Base-by-base conservation (phyloP, 2,888 invertebrate genomes). In the Synanthedon tipuliformis region DNA sequence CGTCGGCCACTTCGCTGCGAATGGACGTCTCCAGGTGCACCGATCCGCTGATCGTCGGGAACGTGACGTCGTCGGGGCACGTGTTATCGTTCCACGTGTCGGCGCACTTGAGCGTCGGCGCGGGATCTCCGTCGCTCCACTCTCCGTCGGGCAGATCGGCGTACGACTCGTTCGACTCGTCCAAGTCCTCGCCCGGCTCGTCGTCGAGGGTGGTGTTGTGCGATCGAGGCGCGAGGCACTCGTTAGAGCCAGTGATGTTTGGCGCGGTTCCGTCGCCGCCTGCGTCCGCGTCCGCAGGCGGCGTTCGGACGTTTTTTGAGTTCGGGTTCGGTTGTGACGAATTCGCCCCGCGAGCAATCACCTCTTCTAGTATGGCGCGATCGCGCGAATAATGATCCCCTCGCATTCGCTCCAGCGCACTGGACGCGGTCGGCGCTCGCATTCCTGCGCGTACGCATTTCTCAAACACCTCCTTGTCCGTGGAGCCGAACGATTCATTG, bases 21-120 rank as follows among this genome's bases (percentile, higher is more conserved):
- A 93, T 89, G 0, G 94, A 93, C 0, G 90, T 89, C 2, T 92
- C 89, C 64, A 92, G 83, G 1, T 94, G 94, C 0, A 91, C 91
- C 41, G 93, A 92, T 40, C 93, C 90, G 60, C 94, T 94, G 53
- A 95, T 90, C 51, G 93, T 94, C 0, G 95, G 95, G 73, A 94
- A 94, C 0, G 94, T 93, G 40, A 93, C 87, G 69, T 94, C 94
- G 71, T 94, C 93, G 0, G 93, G 93, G 52, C 92, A 92, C 1
- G 92, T 91, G 71, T 94, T 92, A 53, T 95, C 94, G 66, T 93
- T 94, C 94, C 95, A 95, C 0, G 94, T 94, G 69, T 93, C 93
- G 15, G 88, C 88, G 52, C 69, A 69, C 12, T 66, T 71, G 3
- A 72, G 49, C 1, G 72, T 74, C 3, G 61, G 65, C 3, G 60